Evolutionary conservation across 2,113 vertebrate species (phyloP), one percentile per base, ranked within the genome.

Genomic region (Dunckerocampus dactyliophorus): DNA sequence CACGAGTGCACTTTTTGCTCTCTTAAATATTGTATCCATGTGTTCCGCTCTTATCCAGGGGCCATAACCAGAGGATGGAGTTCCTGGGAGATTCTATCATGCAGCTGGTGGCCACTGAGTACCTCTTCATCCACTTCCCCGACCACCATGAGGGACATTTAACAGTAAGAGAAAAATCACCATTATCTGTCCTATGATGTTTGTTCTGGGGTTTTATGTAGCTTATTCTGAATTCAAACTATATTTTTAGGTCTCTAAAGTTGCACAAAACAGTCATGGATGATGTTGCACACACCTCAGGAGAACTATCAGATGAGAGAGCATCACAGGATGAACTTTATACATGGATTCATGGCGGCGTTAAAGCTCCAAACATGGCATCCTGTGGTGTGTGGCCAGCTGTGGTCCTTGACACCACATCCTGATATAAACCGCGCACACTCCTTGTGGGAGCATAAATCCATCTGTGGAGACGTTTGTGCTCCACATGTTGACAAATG

Each of bases 21-120:
- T 50, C 42, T 8, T 19, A n/a, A 34, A 37, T 19, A 55, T 55
- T 53, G 8, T 15, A 4, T 52, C 8, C 34, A 0, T 65, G 24
- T 53, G 3, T 37, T 17, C 21, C 20, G 46, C 37, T 21, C 59
- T 24, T 14, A 8, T 91, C 79, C 89, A 99, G 97, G 79, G 97
- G 97, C 72, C 97, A 99, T 81, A 99, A 99, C 85, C 97, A 99
- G 91, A 93, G 97, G 82, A 99, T 99, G 97, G 97, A 99, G 92
- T 99, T 99, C 84, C 89, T 99, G 72, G 97, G 97, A 63, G 97
- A 99, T 86, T 99, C 97, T 20, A 99, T 99, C 87, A 99, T 99
- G 97, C 97, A 99, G 76, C 87, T 99, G 73, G 97, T 99, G 65
- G 95, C 97, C 69, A 98, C 97, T 0, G 97, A 99, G 67, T 99